Conservation (phyloP, 2,113 vertebrate genomes). For the Solea senegalensis region DNA sequence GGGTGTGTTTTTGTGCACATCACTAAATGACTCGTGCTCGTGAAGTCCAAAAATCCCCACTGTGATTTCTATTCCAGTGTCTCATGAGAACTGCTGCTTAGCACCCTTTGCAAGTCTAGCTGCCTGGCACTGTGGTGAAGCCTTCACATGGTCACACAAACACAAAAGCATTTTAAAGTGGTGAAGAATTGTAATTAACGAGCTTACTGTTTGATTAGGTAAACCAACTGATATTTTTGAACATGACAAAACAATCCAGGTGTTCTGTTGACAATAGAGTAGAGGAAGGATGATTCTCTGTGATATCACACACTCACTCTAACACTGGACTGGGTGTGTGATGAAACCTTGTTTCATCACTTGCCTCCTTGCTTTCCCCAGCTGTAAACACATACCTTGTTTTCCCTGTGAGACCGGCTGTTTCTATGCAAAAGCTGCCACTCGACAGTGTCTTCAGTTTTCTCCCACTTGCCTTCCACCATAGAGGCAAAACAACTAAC, state of each 20-base stretch:
- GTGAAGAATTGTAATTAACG: constrained; percentile 4
- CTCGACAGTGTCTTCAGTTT: constrained; percentile 45
- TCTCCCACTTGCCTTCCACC: constrained; percentile 69
- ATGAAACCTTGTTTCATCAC: constrained; percentile 53
- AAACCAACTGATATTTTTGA: not conserved
- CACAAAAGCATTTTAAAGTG: constrained; percentile 30
- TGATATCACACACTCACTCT: constrained; percentile 17
- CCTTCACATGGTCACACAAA: constrained; percentile 43
- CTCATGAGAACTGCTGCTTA: constrained; percentile 78
- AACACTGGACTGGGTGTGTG: constrained; percentile 7
- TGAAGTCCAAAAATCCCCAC: constrained; percentile 56
- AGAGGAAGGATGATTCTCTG: not conserved
- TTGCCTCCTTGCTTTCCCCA: constrained; percentile 36
- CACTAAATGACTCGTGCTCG: constrained; percentile 27
- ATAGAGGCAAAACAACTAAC: constrained; percentile 57
- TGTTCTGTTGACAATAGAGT: not conserved
- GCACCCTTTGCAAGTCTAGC: constrained; percentile 66
- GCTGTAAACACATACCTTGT: constrained; percentile 65
- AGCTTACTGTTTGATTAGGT: not conserved
- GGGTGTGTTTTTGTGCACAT: constrained; percentile 30
- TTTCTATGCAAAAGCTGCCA: constrained; percentile 63
- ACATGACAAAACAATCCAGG: not conserved
- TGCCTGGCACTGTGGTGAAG: constrained; percentile 34
- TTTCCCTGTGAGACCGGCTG: constrained; percentile 64
- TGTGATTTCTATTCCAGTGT: constrained; percentile 67